Base-by-base conservation (phyloP, 2,888 invertebrate species). In the Amiota communis region DNA sequence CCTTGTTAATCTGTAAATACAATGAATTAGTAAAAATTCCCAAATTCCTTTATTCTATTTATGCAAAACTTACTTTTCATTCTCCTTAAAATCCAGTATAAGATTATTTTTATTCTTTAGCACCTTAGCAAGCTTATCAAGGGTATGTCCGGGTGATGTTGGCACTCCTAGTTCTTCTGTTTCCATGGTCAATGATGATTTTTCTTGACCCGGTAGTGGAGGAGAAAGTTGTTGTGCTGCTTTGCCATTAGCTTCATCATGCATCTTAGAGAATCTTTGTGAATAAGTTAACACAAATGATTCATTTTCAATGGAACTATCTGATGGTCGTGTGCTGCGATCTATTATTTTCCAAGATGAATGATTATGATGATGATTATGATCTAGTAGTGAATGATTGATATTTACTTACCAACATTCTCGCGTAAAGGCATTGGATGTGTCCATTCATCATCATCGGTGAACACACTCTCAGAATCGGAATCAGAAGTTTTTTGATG, bases 371-470 rank as follows among this genome's bases (percentile, higher is more conserved):
- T 71, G 17, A 36, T 36, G 36, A 36, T 36, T 17, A 56, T n/a
- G 47, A 17, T 63, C 13, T 23, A 6, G 23, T 64, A 36, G 3
- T 48, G n/a, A n/a, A 2, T 23, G 36, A 9, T 10, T 23, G 23
- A 23, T 23, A 47, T 1, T 49, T 11, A 79, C 87, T 77, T 80
- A 88, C 89, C 89, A 75, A 87, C 83, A 82, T 87, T 88, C 80
- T 88, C 89, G 64, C 89, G 89, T 57, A 89, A 77, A 2, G 92
- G 90, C 73, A 91, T 88, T 23, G 92, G 91, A 78, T 91, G 90
- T 3, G 91, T 88, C 92, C 92, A 93, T 83, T 93, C 93, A 81
- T 93, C 93, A 77, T 94, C 94, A 81, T 94, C 94, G 9, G 93
- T 93, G 78, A 93, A 93, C 6, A 93, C 93, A 82, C 93, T 93